A percentile compares a stretch with the other conserved stretches of the same genome.
These are phyloP conservation scores for Agrotis clavis DNA, from an alignment of 2,888 invertebrate genomes.

Conservation along the genomic window DNA sequence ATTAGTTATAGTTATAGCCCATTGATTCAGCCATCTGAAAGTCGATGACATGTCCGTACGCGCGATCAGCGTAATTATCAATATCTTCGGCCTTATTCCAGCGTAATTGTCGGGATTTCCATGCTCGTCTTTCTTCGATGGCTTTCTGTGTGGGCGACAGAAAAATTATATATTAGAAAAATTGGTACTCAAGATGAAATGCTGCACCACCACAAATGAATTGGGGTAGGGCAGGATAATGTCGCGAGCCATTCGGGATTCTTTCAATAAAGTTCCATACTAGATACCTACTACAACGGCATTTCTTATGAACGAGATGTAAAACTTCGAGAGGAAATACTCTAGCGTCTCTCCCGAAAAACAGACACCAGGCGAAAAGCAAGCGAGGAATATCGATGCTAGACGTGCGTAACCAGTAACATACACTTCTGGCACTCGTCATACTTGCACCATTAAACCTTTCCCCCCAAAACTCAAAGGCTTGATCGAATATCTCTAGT, in stretches of 20 bases:
- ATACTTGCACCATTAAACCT: too few relatives aligned
- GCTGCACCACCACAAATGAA: too few relatives aligned
- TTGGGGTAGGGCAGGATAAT: too few relatives aligned
- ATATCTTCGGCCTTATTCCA: constrained; percentile 76
- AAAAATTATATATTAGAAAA: too few relatives aligned
- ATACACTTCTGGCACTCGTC: too few relatives aligned
- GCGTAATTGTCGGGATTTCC: constrained; percentile 76
- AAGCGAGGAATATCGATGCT: too few relatives aligned
- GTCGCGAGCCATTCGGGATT: neutral
- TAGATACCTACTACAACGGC: neutral
- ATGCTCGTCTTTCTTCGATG: constrained; percentile 64
- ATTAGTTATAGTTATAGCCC: constrained; percentile 31
- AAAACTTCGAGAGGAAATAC: too few relatives aligned
- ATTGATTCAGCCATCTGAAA: constrained; percentile 64
- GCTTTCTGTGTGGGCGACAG: constrained; percentile 72
- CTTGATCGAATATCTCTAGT: too few relatives aligned
- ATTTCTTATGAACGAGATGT: neutral
- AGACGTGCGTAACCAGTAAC: too few relatives aligned
- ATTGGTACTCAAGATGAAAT: too few relatives aligned
- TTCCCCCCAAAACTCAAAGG: neutral
- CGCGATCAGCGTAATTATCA: constrained; percentile 69
- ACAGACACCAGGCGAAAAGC: too few relatives aligned
- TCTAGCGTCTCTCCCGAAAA: too few relatives aligned
- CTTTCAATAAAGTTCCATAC: neutral
- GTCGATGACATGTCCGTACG: constrained; percentile 56